Evolutionary conservation across 23 tunicate genomes (phyloP).

Genomic region (Ascidia mentula): DNA sequence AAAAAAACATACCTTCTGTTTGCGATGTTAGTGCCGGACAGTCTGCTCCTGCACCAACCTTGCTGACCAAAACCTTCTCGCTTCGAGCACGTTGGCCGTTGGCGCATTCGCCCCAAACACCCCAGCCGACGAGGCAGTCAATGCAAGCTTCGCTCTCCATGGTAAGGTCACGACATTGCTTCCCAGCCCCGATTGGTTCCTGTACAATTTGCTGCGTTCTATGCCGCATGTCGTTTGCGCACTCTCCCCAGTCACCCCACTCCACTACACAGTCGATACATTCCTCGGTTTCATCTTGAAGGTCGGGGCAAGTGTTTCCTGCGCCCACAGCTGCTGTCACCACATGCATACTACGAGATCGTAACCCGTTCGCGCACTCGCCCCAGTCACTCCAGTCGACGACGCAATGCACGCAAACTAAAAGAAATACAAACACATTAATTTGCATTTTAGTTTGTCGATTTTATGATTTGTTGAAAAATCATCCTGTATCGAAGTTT

Average conservation of each 20-base stretch:
- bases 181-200: conserved; percentile 41
- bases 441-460: too few species aligned
- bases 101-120: conserved; percentile 51
- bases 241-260: conserved; percentile 63
- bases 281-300: conserved; percentile 17
- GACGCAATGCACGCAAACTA: conserved; percentile 37
- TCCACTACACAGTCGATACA: conserved; percentile 43
- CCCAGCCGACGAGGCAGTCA: conserved; percentile 70
- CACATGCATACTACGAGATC: conserved; percentile 12
- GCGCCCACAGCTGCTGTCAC: conserved; percentile 17
- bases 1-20: too few species aligned
- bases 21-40: conserved; percentile 38
- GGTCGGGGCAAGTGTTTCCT: conserved; percentile 30
- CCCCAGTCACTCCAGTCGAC: conserved; percentile 58
- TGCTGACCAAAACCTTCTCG: conserved; percentile 11
- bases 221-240: conserved; percentile 5
- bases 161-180: conserved; percentile 46
- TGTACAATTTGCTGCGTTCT: conserved; percentile 4
- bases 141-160: conserved; percentile 33
- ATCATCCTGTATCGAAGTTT: too few species aligned
- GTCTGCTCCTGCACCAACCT: conserved; percentile 59
- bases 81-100: conserved; percentile 27
- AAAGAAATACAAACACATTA: too few species aligned
- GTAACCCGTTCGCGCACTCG: conserved; percentile 21
- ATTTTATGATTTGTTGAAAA: too few species aligned